Conservation (phyloP, 2,797 vertebrate species). For the Toxotes lorentzi region DNA sequence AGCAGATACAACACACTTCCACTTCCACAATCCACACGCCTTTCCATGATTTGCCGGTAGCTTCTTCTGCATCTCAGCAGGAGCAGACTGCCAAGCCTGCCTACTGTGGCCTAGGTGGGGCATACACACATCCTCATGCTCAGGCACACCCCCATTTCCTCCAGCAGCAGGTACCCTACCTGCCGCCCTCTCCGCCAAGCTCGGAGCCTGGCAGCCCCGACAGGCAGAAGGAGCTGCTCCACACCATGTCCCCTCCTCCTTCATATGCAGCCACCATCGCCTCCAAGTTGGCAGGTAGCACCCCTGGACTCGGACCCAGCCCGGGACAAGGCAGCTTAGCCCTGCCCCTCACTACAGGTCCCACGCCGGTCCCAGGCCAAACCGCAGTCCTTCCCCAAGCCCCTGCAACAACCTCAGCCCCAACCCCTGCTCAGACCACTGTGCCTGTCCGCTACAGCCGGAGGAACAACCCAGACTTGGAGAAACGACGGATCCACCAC, state of each 20-base stretch:
- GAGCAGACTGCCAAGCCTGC: conserved; percentile 90
- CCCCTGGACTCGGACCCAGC: conserved; percentile 71
- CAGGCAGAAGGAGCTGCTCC: conserved; percentile 95
- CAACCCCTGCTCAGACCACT: conserved; percentile 70
- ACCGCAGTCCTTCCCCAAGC: conserved; percentile 57
- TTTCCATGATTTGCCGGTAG: conserved; percentile 87
- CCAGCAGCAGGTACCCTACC: conserved; percentile 89
- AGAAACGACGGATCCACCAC: conserved; percentile 98
- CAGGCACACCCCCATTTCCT: conserved; percentile 83
- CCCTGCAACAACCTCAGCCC: conserved; percentile 42
- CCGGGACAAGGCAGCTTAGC: conserved; percentile 57
- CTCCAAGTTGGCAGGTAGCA: conserved; percentile 90
- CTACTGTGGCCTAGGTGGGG: conserved; percentile 88
- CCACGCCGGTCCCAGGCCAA: conserved; percentile 55
- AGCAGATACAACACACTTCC: conserved; percentile 85
- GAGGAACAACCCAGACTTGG: conserved; percentile 97
- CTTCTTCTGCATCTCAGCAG: conserved; percentile 68
- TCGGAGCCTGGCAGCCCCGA: conserved; percentile 98
- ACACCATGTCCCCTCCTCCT: conserved; percentile 95
- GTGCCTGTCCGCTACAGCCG: conserved; percentile 94
- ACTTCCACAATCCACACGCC: conserved; percentile 87
- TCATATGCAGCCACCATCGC: conserved; percentile 97
- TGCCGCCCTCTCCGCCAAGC: conserved; percentile 96
- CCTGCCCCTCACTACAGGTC: conserved; percentile 58
- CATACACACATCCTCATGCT: conserved; percentile 86